These are phyloP conservation scores for Apamea anceps DNA, from an alignment of 2,888 invertebrate species.

Conservation along the genomic window DNA sequence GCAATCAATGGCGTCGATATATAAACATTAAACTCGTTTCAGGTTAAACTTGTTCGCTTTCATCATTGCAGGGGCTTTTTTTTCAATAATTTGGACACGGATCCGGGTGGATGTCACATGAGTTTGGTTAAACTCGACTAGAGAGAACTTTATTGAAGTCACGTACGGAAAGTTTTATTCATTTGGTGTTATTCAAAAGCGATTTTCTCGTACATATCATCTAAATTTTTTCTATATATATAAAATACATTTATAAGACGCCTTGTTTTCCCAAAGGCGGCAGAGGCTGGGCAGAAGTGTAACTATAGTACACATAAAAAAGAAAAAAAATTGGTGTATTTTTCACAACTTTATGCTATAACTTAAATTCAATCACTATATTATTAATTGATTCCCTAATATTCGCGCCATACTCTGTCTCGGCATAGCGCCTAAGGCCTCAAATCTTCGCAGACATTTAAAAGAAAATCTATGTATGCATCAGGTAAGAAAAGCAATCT, in stretches of 20 bases:
- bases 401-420: not conserved
- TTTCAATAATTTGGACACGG: not conserved
- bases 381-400: not conserved
- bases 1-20: constrained; percentile 26
- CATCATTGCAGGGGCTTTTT: not conserved
- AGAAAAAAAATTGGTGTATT: not conserved
- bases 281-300: not conserved
- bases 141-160: not conserved
- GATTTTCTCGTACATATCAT: not conserved
- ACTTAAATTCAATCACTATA: not conserved
- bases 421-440: not conserved
- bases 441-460: not conserved
- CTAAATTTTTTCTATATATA: not conserved
- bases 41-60: constrained; percentile 9
- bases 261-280: not conserved
- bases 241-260: not conserved
- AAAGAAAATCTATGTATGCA: not conserved
- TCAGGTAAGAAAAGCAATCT: constrained; percentile 1
- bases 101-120: not conserved
- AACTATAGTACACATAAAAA: too few relatives aligned
- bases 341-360: not conserved
- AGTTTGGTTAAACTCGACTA: not conserved
- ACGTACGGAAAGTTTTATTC: not conserved
- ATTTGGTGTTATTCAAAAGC: not conserved
- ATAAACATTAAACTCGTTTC: constrained; percentile 22